Base-by-base conservation (phyloP, 2,113 vertebrate species). In the Myotis yumanensis region DNA sequence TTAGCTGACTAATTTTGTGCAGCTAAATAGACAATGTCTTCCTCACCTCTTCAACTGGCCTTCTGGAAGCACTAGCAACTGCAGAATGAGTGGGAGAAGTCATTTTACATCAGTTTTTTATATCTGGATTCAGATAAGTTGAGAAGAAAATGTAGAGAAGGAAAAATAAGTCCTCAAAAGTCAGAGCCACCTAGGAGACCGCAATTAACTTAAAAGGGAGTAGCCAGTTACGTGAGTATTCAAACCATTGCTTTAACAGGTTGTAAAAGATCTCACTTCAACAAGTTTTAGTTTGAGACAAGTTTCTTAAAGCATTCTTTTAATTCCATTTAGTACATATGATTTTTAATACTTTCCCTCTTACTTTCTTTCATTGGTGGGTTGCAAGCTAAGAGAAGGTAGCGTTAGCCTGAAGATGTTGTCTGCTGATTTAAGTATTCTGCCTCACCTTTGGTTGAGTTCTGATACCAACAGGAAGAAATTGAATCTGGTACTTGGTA, bases 211-310 rank as follows among this genome's bases (percentile, higher is more conserved):
- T 76, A 71, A 22, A 25, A 22, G 85, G 43, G 3, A 86, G 25
- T 15, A 46, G 82, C 20, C 35, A 52, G 35, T 73, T 30, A 57
- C 12, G 28, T n/a, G 17, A 64, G 18, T 88, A 69, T n/a, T 59
- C 10, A 69, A 85, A 48, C n/a, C 52, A 23, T 8, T 66, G 22
- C n/a, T 71, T 52, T 82, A 43, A 71, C 17, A 57, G 52, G 11
- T 72, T 66, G 22, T 46, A 51, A 76, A 51, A 82, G 22, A 76
- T 66, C 25, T 71, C 35, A 73, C 7, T 37, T 76, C 59, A 81
- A 80, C 15, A 76, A 23, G 32, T 90, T 92, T 82, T 90, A 68
- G 25, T 73, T 80, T 86, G 90, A 88, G 66, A 80, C 28, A 79
- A 52, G 12, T 85, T 90, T 88, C 66, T 85, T 46, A 11, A 71